Percentiles rank a stretch among this genome's conserved stretches.
These are phyloP conservation scores for Mola mola DNA, from an alignment of 2,113 vertebrate species.

Conservation along the genomic window DNA sequence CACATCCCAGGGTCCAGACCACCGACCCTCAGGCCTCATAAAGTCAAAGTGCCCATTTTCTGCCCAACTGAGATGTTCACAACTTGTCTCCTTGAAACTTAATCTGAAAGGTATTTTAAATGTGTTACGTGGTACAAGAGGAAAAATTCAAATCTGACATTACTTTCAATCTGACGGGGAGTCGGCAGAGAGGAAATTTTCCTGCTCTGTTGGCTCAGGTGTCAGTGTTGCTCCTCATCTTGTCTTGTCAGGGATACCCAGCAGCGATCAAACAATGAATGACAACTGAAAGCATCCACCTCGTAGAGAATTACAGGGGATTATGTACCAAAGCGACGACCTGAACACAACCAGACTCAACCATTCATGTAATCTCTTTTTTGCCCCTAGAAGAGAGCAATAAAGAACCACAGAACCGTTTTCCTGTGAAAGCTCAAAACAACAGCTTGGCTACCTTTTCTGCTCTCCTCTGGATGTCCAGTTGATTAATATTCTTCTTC, in stretches of 20 bases:
- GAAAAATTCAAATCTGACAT: no score
- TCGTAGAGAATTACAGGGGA: constrained; percentile 75
- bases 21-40: no score
- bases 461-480: constrained; percentile 19
- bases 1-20: no score
- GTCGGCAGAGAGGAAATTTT: constrained; percentile 13
- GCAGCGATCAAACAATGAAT: constrained; percentile 50
- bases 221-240: constrained; percentile 18
- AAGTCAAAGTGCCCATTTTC: no score
- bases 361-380: constrained; percentile 74
- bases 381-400: constrained; percentile 11
- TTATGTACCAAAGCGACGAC: constrained; percentile 69
- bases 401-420: constrained; percentile 19
- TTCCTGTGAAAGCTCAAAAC: constrained; percentile 15
- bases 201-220: constrained; percentile 9
- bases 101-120: no score
- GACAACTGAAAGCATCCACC: constrained; percentile 58
- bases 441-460: constrained; percentile 12
- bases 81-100: no score
- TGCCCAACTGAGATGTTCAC: no score
- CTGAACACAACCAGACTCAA: constrained; percentile 55
- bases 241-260: constrained; percentile 28
- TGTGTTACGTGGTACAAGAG: no score
- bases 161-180: no score
- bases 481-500: constrained; percentile 17